These are phyloP conservation scores for Drosophila fulvimacula DNA, from an alignment of 2,888 invertebrate species.

Conservation along the genomic window DNA sequence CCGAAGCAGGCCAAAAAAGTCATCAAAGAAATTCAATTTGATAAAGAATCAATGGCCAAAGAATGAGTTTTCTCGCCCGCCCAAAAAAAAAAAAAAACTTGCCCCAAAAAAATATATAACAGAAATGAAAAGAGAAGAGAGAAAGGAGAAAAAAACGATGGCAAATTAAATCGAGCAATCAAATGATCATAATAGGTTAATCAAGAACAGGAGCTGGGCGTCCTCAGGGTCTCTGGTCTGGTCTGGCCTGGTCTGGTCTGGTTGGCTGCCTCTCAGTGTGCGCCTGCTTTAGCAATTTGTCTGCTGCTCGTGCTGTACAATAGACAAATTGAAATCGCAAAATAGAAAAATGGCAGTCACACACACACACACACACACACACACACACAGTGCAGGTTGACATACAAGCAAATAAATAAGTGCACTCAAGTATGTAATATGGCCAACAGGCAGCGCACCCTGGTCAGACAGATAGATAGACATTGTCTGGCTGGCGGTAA, in stretches of 20 bases:
- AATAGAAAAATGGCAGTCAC: slow-evolving; percentile 24
- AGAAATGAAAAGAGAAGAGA: slow-evolving; percentile 16
- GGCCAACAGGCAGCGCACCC: slow-evolving; percentile 51
- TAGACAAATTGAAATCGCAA: slow-evolving; percentile 75
- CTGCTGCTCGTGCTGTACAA: slow-evolving; percentile 47
- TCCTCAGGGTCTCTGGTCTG: slow-evolving; percentile 1
- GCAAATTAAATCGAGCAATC: slow-evolving; percentile 79
- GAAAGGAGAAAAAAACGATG: slow-evolving; percentile 41
- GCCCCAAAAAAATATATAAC: slow-evolving; percentile 10
- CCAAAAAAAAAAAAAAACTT: slow-evolving; percentile 6
- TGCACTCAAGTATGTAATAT: slow-evolving; percentile 81
- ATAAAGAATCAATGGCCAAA: slow-evolving; percentile 35
- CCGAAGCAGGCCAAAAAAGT: slow-evolving; percentile 45
- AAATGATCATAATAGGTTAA: slow-evolving; percentile 80
- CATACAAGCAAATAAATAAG: slow-evolving; percentile 76
- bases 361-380: slow-evolving; percentile 44
- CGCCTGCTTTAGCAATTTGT: slow-evolving; percentile 39
- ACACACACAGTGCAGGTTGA: slow-evolving; percentile 59
- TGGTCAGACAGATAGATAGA: slow-evolving; percentile 58
- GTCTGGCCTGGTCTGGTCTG: slow-evolving; percentile 14
- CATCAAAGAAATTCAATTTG: slow-evolving; percentile 71
- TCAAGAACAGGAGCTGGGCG: slow-evolving; percentile 63
- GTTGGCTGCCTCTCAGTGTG: slow-evolving; percentile 14
- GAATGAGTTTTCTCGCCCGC: slow-evolving; percentile 27
- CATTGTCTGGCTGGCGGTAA: slow-evolving; percentile 49